A percentile compares a stretch with the other conserved stretches of the same genome.
phyloP scores from a whole-genome alignment of 1,140 invertebrate species.

The Heliconius hermathena region DNA sequence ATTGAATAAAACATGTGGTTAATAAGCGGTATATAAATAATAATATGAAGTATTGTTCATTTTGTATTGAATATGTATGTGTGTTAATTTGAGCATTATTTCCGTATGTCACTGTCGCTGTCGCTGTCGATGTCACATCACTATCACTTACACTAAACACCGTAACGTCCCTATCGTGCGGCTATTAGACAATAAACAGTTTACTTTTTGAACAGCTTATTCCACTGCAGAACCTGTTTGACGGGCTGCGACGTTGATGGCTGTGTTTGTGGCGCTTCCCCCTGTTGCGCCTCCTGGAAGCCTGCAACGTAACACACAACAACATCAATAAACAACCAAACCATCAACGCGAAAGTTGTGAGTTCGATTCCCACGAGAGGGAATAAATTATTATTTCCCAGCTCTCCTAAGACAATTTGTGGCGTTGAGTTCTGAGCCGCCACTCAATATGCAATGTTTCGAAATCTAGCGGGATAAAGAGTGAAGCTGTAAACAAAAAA shows the following conservation, averaged over 20 bases:
- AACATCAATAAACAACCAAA: no score
- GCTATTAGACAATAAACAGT: constrained; percentile 2
- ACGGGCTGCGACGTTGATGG: constrained; percentile 48
- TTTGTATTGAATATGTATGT: not conserved
- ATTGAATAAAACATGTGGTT: not conserved
- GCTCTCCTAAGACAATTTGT: no score
- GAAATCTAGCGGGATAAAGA: no score
- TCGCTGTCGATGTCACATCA: not conserved
- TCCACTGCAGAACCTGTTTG: constrained; percentile 56
- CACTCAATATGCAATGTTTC: no score
- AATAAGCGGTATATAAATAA: not conserved
- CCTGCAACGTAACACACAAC: constrained; percentile 38
- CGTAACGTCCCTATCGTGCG: constrained; percentile 16
- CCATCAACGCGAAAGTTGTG: no score
- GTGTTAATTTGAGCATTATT: not conserved
- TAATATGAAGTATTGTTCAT: not conserved
- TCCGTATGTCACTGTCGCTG: not conserved
- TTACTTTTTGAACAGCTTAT: constrained; percentile 67
- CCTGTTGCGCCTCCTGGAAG: constrained; percentile 55
- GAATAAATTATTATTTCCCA: no score
- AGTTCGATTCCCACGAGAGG: no score
- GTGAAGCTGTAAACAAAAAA: not conserved
- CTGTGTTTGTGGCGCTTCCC: constrained; percentile 42
- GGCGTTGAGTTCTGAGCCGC: no score
- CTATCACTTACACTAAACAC: constrained; percentile 16